Conservation (phyloP, 2,888 invertebrate species). For the Parnassius apollo region DNA sequence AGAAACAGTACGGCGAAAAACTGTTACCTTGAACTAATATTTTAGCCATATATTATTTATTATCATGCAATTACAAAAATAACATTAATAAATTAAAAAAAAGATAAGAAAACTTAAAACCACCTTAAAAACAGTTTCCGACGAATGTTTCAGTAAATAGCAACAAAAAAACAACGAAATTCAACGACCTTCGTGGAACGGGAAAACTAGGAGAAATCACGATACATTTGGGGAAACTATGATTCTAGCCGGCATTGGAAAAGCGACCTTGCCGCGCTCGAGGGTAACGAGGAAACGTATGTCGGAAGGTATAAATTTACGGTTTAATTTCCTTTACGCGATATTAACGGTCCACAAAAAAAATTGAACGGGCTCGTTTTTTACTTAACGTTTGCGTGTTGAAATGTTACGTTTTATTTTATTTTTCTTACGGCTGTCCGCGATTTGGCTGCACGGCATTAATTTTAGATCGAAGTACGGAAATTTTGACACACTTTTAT, state of each 20-base stretch:
- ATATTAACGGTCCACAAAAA: constrained; percentile 47
- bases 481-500: constrained; percentile 20
- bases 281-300: constrained; percentile 45
- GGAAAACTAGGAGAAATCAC: constrained; percentile 44
- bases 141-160: constrained; percentile 12
- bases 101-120: not conserved
- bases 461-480: constrained; percentile 13
- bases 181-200: constrained; percentile 37
- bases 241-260: constrained; percentile 36
- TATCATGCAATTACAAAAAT: constrained; percentile 16
- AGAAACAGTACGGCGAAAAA: not conserved
- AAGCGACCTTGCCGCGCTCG: constrained; percentile 38
- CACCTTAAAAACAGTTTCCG: constrained; percentile 16
- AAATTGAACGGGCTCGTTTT: constrained; percentile 45
- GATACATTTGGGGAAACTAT: constrained; percentile 39
- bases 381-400: constrained; percentile 44
- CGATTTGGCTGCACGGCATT: constrained; percentile 19
- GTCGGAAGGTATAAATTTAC: constrained; percentile 51
- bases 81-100: constrained; percentile 11
- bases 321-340: constrained; percentile 51
- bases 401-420: constrained; percentile 30
- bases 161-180: constrained; percentile 37
- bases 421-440: constrained; percentile 26
- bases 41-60: constrained; percentile 2
- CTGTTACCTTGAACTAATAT: constrained; percentile 7